Conservation (phyloP, 2,113 vertebrate genomes). For the Euleptes europaea region DNA sequence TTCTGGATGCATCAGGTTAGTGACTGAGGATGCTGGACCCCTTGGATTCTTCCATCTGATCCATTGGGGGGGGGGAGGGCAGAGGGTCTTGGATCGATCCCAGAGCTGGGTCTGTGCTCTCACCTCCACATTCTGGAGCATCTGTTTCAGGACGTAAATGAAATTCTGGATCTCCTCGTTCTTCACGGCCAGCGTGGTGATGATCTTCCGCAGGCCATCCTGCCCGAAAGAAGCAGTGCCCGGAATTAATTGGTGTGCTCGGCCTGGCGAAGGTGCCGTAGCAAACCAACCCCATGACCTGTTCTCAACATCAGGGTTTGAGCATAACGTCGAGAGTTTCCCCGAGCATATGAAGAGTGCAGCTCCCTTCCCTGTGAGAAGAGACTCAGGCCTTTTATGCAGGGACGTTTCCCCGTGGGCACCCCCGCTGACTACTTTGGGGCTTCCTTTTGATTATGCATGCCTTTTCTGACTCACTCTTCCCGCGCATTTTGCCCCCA, state of each 20-base stretch:
- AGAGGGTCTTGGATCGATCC: too few species aligned
- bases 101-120: too few species aligned
- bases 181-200: constrained; percentile 89
- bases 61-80: too few species aligned
- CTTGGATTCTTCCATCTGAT: not conserved
- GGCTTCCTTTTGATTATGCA: too few species aligned
- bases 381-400: too few species aligned
- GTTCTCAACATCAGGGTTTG: not conserved
- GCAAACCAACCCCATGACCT: not conserved
- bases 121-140: constrained; percentile 89
- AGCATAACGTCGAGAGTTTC: not conserved
- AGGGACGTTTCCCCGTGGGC: too few species aligned
- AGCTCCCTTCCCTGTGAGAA: not conserved
- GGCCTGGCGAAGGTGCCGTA: too few species aligned
- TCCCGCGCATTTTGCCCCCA: too few species aligned
- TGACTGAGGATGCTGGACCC: not conserved
- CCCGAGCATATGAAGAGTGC: too few species aligned
- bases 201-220: constrained; percentile 90
- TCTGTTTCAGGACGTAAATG: constrained; percentile 89
- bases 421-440: too few species aligned
- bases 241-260: not conserved
- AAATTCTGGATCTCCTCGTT: constrained; percentile 97
- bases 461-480: too few species aligned
- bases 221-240: constrained; percentile 39
- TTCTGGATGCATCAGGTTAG: not conserved